Evolutionary conservation across 64 coral and sea anemone species (phyloP), one percentile per base, ranked within the genome.

Genomic region (Pocillopora damicornis): DNA sequence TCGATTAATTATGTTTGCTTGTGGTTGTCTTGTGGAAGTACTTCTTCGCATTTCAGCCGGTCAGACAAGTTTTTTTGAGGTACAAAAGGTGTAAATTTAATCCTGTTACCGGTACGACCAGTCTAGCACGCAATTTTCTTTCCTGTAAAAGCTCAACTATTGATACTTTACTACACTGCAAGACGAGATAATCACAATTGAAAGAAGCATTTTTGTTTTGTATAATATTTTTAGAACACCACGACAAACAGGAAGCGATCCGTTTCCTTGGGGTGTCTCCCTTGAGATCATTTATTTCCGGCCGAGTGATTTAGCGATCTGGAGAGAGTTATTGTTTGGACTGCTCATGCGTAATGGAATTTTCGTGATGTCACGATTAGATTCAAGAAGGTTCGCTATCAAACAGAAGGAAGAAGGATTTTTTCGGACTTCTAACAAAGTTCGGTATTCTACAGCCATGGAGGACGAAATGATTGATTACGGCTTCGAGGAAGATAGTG

Each of bases 321-420:
- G 81, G 81, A 23, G n/a, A 73, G n/a, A 45, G 42, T 37, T 20
- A 25, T n/a, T 15, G 4, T 1, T 2, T 0, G 11, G n/a, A 87
- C 57, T 71, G 75, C 90, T 88, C 91, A 90, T 88, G 88, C 94
- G 81, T 89, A 93, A 75, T 93, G 36, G 42, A 77, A 61, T 51
- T 89, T 82, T 75, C 88, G 94, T 95, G 94, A 95, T 95, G 94
- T 95, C 94, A 95, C 94, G 76, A 60, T 75, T 42, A 76, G 77
- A 22, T 20, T 71, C 18, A 73, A 65, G 77, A 66, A 89, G 90
- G 77, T 66, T 78, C 83, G 75, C 83, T 63, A 87, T 79, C 84
- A 86, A 85, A 85, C 81, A 85, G 86, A 80, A 92, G 91, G 75
- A 75, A 77, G 60, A 22, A 23, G 73, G 59, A 73, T 79, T 79